Evolutionary conservation across 2,797 vertebrate genomes (phyloP).

Genomic region (Potorous gilbertii): DNA sequence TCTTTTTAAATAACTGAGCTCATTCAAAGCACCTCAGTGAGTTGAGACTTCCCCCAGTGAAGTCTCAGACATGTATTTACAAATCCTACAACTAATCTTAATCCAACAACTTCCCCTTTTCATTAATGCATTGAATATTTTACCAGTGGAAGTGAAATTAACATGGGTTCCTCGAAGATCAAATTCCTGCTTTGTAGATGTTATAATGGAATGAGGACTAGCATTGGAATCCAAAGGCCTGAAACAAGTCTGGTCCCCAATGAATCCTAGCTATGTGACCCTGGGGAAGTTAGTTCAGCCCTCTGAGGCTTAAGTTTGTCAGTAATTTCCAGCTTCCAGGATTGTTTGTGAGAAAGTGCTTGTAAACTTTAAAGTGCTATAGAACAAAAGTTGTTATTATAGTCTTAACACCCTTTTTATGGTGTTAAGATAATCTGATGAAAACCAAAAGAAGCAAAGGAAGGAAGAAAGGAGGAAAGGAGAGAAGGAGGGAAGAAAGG

Average conservation of each 20-base stretch:
- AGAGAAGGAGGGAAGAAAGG: too few species aligned
- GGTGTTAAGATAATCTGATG: background rate
- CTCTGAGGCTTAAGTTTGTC: background rate
- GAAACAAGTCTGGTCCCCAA: background rate
- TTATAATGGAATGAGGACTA: background rate
- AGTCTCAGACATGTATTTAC: background rate
- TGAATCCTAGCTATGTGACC: background rate
- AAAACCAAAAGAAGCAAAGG: background rate
- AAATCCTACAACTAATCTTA: background rate
- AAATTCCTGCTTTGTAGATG: background rate
- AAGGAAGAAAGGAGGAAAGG: background rate
- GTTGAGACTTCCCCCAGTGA: background rate
- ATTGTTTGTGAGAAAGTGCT: background rate
- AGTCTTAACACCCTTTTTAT: background rate
- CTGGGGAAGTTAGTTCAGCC: background rate
- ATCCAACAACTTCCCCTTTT: slow-evolving; percentile 16
- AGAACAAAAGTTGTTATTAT: background rate
- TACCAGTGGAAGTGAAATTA: slow-evolving; percentile 37
- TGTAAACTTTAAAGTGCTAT: background rate
- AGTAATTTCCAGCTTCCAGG: background rate
- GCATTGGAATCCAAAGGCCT: background rate
- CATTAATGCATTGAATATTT: slow-evolving; percentile 42
- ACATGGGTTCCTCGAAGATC: background rate
- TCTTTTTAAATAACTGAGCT: background rate
- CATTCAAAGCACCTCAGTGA: background rate